A percentile compares a stretch with the other conserved stretches of the same genome.
These are phyloP conservation scores for Rousettus madagascariensis DNA, from an alignment of 2,797 vertebrate species.

Conservation along the genomic window DNA sequence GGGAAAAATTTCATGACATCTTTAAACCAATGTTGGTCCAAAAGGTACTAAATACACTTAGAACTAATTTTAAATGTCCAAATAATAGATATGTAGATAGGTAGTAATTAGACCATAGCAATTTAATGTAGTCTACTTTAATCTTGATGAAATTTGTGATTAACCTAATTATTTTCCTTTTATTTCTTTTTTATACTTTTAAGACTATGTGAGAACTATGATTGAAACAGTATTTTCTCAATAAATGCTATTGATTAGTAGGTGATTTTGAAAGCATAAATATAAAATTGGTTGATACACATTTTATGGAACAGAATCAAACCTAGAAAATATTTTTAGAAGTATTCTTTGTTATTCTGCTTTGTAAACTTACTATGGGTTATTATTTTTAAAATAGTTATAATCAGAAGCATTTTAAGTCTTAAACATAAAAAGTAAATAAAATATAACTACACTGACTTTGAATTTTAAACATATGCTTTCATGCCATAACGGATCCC, in stretches of 20 bases:
- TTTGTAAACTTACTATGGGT: neutral
- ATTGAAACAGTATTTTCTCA: neutral
- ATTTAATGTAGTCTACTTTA: neutral
- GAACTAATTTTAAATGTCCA: neutral
- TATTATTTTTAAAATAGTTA: neutral
- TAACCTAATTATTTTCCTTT: neutral
- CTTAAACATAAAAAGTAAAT: constrained; percentile 54
- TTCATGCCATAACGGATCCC: constrained; percentile 59
- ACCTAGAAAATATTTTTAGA: neutral
- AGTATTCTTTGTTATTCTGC: neutral
- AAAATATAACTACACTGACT: constrained; percentile 27
- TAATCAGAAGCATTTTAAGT: constrained; percentile 6
- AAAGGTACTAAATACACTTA: neutral
- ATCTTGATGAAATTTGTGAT: neutral
- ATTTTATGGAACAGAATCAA: neutral
- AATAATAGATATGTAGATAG: neutral
- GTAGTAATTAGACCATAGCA: neutral
- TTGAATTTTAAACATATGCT: constrained; percentile 60
- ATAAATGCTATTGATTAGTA: neutral
- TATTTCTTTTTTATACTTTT: neutral
- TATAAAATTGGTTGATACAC: neutral
- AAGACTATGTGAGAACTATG: neutral
- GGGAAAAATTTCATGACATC: neutral
- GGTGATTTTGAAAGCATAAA: neutral
- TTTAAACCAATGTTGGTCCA: neutral